phyloP scores from a whole-genome alignment of 1,140 invertebrate species.

The Coptotermes formosanus region DNA sequence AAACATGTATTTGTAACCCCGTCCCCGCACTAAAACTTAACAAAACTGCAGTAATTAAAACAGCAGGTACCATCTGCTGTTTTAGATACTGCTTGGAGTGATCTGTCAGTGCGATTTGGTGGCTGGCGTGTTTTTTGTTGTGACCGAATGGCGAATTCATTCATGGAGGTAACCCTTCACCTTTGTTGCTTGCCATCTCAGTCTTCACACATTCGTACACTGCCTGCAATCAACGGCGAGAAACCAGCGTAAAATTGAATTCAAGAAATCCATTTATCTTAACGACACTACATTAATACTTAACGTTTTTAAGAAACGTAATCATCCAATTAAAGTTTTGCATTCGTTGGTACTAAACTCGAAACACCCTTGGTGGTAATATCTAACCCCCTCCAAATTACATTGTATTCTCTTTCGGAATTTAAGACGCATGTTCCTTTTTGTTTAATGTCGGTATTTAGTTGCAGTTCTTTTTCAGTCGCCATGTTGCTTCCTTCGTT shows the following conservation, averaged over 20 bases:
- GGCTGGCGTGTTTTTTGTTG: neutral
- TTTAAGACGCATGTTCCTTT: neutral
- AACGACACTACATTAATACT: neutral
- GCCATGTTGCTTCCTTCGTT: neutral
- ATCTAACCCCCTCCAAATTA: neutral
- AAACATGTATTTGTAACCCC: too few species aligned
- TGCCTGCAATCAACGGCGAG: neutral
- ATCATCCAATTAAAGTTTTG: neutral
- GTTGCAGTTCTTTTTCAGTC: neutral
- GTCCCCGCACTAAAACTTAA: too few species aligned
- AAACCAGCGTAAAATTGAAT: slow-evolving; percentile 12
- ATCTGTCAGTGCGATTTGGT: too few species aligned
- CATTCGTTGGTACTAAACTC: neutral
- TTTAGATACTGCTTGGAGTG: too few species aligned
- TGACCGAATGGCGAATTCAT: slow-evolving; percentile 6
- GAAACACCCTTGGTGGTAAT: neutral
- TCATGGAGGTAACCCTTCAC: neutral
- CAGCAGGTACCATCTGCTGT: too few species aligned
- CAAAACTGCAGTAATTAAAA: too few species aligned
- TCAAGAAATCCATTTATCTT: slow-evolving; percentile 3
- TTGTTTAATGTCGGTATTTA: neutral
- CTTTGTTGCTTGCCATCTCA: neutral
- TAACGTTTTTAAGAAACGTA: neutral
- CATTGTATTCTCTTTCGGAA: neutral
- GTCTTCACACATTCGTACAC: neutral